A percentile compares a stretch with the other conserved stretches of the same genome.
phyloP scores from a whole-genome alignment of 2,113 vertebrate species.

The Neogobius melanostomus region DNA sequence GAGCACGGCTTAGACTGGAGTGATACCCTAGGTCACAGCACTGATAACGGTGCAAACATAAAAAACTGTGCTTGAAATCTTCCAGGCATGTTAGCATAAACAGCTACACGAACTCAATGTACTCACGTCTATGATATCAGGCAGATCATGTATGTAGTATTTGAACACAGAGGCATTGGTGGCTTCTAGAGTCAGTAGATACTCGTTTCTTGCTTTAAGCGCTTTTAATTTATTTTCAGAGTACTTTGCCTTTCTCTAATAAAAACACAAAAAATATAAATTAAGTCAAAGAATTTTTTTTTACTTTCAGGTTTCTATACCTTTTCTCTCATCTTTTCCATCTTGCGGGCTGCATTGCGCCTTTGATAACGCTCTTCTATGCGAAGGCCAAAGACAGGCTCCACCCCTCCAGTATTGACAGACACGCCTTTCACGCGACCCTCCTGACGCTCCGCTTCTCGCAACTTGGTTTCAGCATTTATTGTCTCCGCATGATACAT shows the following conservation, averaged over 20 bases:
- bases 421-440: constrained; percentile 79
- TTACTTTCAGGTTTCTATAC: constrained; percentile 58
- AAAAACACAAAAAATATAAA: constrained; percentile 7
- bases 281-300: background rate
- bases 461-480: constrained; percentile 93
- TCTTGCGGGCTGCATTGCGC: constrained; percentile 97
- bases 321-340: constrained; percentile 99
- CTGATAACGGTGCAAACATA: constrained; percentile 59
- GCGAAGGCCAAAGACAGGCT: constrained; percentile 91
- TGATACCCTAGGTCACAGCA: constrained; percentile 98
- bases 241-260: constrained; percentile 96
- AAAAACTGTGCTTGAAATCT: background rate
- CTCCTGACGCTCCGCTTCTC: constrained; percentile 96
- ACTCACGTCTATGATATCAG: constrained; percentile 98
- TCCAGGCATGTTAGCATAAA: background rate
- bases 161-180: constrained; percentile 97
- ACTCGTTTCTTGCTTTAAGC: constrained; percentile 97
- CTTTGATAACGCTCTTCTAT: constrained; percentile 96
- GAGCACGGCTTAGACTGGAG: constrained; percentile 92
- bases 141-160: constrained; percentile 98
- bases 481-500: constrained; percentile 97
- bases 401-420: constrained; percentile 82
- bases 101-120: constrained; percentile 14
- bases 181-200: constrained; percentile 95
- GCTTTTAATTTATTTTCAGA: constrained; percentile 99